These are phyloP conservation scores for Notarius quadriscutis DNA, from an alignment of 2,113 vertebrate genomes.

Conservation along the genomic window DNA sequence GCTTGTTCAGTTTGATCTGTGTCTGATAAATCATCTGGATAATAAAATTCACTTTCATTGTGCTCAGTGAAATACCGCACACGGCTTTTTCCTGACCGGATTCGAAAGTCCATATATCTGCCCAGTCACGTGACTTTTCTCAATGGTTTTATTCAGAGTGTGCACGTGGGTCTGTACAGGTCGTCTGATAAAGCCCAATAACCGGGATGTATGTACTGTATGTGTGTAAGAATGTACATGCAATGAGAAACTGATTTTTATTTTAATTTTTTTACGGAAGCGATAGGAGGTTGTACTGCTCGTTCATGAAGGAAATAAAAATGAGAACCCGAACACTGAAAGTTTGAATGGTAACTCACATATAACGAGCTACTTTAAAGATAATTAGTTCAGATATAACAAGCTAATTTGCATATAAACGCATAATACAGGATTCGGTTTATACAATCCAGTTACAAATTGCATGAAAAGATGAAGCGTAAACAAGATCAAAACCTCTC, in stretches of 20 bases:
- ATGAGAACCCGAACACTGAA: background rate
- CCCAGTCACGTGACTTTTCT: no score
- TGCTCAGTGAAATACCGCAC: no score
- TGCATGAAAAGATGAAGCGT: background rate
- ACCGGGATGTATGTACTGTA: background rate
- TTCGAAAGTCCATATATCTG: no score
- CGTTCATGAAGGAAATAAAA: background rate
- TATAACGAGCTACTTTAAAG: background rate
- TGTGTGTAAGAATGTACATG: background rate
- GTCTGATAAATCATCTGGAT: no score
- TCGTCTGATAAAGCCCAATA: background rate
- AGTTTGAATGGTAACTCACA: background rate
- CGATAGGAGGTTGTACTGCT: background rate
- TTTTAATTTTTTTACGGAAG: background rate
- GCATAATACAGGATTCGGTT: background rate
- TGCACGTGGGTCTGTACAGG: no score
- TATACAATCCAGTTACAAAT: background rate
- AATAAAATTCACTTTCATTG: no score
- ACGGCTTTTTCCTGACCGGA: no score
- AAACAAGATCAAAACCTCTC: background rate
- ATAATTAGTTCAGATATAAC: background rate
- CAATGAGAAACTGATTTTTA: background rate
- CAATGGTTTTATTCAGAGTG: no score
- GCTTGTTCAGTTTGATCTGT: no score
- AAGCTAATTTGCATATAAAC: conserved; percentile 3